Evolutionary conservation across 2,888 invertebrate genomes (phyloP).

Genomic region (Tethea ocularis): DNA sequence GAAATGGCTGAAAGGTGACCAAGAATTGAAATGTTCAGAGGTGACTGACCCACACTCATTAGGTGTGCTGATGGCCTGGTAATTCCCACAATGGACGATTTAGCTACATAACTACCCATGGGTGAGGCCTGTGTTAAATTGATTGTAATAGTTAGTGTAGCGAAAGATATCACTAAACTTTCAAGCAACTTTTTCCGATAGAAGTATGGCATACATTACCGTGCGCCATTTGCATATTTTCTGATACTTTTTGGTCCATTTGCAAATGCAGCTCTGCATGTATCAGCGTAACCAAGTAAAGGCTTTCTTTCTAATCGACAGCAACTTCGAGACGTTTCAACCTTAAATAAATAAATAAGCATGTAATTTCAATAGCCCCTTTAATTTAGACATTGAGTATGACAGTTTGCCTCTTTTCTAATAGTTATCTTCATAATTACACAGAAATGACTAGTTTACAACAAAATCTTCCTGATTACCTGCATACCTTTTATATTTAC

Average conservation of each 20-base stretch:
- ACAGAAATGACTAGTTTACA: background rate
- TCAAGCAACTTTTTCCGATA: too few species aligned
- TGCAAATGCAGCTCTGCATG: slow-evolving; percentile 83
- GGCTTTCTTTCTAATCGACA: slow-evolving; percentile 74
- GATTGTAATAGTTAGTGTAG: too few species aligned
- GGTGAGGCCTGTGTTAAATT: too few species aligned
- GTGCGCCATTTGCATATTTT: slow-evolving; percentile 71
- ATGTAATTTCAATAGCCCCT: background rate
- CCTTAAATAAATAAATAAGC: slow-evolving; percentile 52
- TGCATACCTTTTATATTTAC: background rate
- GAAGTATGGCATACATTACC: slow-evolving; percentile 53
- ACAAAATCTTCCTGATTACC: too few species aligned
- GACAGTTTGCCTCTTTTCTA: background rate
- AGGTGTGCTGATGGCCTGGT: too few species aligned
- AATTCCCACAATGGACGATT: too few species aligned
- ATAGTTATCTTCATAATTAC: background rate
- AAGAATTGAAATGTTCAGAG: too few species aligned
- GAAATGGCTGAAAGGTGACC: too few species aligned
- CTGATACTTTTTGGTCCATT: slow-evolving; percentile 81
- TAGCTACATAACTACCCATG: too few species aligned
- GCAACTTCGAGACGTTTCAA: slow-evolving; percentile 66
- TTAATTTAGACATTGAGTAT: background rate
- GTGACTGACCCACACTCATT: too few species aligned
- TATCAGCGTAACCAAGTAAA: slow-evolving; percentile 84
- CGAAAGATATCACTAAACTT: too few species aligned